Conservation (phyloP, 35 echinoderm and acorn worm species). For the Lytechinus variegatus region DNA sequence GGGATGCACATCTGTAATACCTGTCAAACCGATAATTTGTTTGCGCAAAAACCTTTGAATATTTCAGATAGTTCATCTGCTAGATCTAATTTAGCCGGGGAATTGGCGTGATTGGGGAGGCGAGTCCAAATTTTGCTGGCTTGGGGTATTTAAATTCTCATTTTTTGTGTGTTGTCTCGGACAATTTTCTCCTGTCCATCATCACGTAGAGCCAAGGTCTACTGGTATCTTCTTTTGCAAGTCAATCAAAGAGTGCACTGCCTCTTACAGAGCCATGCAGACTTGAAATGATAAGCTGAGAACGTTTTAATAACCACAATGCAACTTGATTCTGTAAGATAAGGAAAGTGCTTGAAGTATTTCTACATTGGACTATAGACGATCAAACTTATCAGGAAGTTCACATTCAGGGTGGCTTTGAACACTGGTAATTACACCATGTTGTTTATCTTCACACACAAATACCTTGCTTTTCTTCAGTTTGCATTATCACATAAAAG, state of each 20-base stretch:
- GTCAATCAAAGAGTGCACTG: slow-evolving; percentile 32
- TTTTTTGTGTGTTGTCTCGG: background rate
- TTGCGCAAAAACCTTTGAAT: slow-evolving; percentile 16
- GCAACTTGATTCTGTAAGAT: background rate
- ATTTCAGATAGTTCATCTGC: slow-evolving; percentile 44
- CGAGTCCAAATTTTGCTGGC: background rate
- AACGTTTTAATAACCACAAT: background rate
- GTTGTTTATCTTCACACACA: too few species aligned
- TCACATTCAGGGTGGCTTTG: background rate
- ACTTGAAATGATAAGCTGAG: background rate
- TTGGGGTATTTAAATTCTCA: slow-evolving; percentile 38
- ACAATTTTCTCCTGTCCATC: slow-evolving; percentile 29
- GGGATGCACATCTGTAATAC: slow-evolving; percentile 11
- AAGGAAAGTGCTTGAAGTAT: background rate
- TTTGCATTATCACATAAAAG: too few species aligned
- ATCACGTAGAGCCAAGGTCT: background rate
- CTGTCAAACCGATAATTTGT: background rate
- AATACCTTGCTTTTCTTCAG: too few species aligned
- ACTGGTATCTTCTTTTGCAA: background rate
- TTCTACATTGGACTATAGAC: background rate
- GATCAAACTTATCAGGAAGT: background rate
- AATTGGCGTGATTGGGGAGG: slow-evolving; percentile 26
- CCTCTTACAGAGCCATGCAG: background rate
- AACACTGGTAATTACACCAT: background rate
- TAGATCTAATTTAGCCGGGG: slow-evolving; percentile 20